Conservation (phyloP, 92 coral and sea anemone species). For the Paragorgia papillata region DNA sequence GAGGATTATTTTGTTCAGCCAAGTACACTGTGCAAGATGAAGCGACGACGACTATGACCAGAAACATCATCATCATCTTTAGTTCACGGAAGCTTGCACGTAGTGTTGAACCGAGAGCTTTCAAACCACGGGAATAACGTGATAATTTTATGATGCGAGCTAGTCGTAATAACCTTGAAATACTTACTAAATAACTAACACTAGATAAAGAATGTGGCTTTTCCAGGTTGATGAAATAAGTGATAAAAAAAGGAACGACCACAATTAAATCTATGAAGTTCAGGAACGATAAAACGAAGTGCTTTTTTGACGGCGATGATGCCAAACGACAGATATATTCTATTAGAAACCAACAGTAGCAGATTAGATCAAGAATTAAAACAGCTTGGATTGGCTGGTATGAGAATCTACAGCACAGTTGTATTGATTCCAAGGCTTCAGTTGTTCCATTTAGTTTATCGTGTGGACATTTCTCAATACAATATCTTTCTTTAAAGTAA, state of each 20-base stretch:
- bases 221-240: slow-evolving; percentile 8
- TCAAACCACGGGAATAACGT: slow-evolving; percentile 95
- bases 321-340: slow-evolving; percentile 30
- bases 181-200: slow-evolving; percentile 47
- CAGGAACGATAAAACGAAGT: slow-evolving; percentile 15
- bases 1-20: slow-evolving; percentile 66
- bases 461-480: slow-evolving; percentile 2
- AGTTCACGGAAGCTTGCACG: slow-evolving; percentile 89
- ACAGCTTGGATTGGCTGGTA: slow-evolving; percentile 2
- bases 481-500: slow-evolving; percentile 16
- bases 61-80: slow-evolving; percentile 82
- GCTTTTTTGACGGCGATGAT: slow-evolving; percentile 32
- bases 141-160: slow-evolving; percentile 85
- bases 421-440: not conserved
- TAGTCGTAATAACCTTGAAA: slow-evolving; percentile 75
- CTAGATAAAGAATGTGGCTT: not conserved
- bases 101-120: slow-evolving; percentile 79
- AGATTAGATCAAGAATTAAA: slow-evolving; percentile 9
- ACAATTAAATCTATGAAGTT: slow-evolving; percentile 28
- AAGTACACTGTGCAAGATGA: slow-evolving; percentile 89
- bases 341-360: slow-evolving; percentile 29
- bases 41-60: slow-evolving; percentile 71
- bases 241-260: slow-evolving; percentile 15
- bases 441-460: not conserved
- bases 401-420: not conserved